Conservation (phyloP, 2,888 invertebrate genomes). For the Hyles lineata region DNA sequence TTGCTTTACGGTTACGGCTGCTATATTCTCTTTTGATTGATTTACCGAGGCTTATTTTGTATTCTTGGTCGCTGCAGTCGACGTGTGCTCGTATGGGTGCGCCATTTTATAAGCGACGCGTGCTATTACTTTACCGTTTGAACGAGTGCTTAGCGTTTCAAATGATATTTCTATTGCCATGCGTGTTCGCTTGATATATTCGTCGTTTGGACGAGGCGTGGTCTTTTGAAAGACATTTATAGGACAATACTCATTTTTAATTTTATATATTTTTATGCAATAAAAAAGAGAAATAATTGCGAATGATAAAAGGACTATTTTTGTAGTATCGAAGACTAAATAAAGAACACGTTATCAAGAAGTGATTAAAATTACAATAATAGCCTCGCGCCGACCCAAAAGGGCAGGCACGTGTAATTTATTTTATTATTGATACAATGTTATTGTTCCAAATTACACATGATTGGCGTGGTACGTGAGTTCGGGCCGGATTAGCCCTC, state of each 20-base stretch:
- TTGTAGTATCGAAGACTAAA: not conserved
- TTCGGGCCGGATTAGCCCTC: constrained; percentile 52
- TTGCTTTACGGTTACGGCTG: constrained; percentile 54
- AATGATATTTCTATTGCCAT: constrained; percentile 4
- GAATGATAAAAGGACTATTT: not conserved
- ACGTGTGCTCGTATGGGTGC: constrained; percentile 35
- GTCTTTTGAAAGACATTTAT: not conserved
- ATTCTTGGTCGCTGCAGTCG: constrained; percentile 43
- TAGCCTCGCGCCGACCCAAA: constrained; percentile 31
- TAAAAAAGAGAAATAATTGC: no score
- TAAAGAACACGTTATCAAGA: not conserved
- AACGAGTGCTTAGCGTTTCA: constrained; percentile 21
- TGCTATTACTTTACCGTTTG: constrained; percentile 28
- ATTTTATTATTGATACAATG: constrained; percentile 79
- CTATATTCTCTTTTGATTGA: constrained; percentile 48
- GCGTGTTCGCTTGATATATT: not conserved
- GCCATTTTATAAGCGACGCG: constrained; percentile 32
- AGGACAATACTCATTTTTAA: no score
- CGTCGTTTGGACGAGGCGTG: not conserved
- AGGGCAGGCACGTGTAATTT: constrained; percentile 63
- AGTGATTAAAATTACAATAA: constrained; percentile 24
- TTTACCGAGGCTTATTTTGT: constrained; percentile 45
- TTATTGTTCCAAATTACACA: constrained; percentile 80
- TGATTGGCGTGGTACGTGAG: constrained; percentile 59
- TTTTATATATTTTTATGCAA: no score